phyloP scores from a whole-genome alignment of 2,113 vertebrate genomes.

The Tetrao urogallus region DNA sequence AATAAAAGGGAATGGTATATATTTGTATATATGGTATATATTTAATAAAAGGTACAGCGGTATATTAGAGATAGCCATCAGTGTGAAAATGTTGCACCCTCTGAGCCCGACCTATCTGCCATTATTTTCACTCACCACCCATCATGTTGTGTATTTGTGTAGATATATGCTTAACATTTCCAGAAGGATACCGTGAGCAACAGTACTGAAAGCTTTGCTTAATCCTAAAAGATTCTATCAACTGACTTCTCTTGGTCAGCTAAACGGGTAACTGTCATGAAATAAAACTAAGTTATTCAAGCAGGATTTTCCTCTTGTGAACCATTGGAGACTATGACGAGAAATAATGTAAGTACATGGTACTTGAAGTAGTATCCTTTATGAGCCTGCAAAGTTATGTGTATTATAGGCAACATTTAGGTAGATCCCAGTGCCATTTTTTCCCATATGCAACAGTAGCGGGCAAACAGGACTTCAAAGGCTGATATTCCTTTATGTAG shows the following conservation, averaged over 20 bases:
- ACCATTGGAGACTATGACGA: neutral
- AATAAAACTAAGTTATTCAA: neutral
- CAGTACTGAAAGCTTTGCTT: neutral
- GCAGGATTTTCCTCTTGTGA: neutral
- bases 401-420: neutral
- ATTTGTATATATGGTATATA: no score
- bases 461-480: neutral
- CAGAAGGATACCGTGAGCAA: neutral
- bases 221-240: neutral
- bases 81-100: neutral
- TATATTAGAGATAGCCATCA: neutral
- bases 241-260: neutral
- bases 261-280: neutral
- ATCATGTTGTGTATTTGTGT: neutral
- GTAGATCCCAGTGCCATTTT: neutral
- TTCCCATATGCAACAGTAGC: neutral
- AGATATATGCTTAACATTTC: neutral
- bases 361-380: neutral
- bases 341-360: neutral
- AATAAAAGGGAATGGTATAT: neutral
- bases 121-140: neutral
- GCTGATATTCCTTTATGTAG: constrained; percentile 26
- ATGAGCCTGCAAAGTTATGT: fast-evolving
- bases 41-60: no score
- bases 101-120: neutral